A percentile compares a stretch with the other conserved stretches of the same genome.
phyloP scores from a whole-genome alignment of 2,888 invertebrate genomes.

The Synanthedon myopaeformis region DNA sequence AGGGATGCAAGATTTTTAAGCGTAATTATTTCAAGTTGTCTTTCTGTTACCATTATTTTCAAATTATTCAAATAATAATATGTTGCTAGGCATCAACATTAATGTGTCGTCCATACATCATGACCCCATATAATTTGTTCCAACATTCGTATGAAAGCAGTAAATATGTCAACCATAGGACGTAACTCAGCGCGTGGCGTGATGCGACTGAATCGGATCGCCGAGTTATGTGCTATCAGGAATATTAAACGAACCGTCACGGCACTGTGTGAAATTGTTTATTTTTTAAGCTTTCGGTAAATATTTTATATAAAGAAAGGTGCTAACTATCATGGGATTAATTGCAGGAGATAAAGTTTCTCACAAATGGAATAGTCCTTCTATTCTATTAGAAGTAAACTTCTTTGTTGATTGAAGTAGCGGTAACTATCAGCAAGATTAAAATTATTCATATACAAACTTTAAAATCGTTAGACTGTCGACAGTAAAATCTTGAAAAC shows the following conservation, averaged over 20 bases:
- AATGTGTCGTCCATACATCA: neutral
- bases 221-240: slow-evolving; percentile 9
- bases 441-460: too few species aligned
- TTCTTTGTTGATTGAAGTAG: too few species aligned
- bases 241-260: slow-evolving; percentile 13
- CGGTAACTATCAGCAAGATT: too few species aligned
- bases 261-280: neutral
- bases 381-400: too few species aligned
- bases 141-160: neutral
- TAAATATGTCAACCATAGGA: neutral
- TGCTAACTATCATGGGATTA: neutral
- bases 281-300: neutral
- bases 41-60: too few species aligned
- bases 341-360: too few species aligned
- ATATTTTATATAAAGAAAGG: neutral
- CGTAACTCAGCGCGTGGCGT: slow-evolving; percentile 18
- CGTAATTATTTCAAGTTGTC: too few species aligned
- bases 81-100: neutral
- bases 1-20: too few species aligned
- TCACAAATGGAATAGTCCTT: too few species aligned
- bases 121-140: neutral
- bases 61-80: too few species aligned
- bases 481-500: too few species aligned
- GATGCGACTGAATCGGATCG: slow-evolving; percentile 9
- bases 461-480: too few species aligned